Conservation (phyloP, 1,140 invertebrate species). For the Pseudomyrmex cubaensis region DNA sequence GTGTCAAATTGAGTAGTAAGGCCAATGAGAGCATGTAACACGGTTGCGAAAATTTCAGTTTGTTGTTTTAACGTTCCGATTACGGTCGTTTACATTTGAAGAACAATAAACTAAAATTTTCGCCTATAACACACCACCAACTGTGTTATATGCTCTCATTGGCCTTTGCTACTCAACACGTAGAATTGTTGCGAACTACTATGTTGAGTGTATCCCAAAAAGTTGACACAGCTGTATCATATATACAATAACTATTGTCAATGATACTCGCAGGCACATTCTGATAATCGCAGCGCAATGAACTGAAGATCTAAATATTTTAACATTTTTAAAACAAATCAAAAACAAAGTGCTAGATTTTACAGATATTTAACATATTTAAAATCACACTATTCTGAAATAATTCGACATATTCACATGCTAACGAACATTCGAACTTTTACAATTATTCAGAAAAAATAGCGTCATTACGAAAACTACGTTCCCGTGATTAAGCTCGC, state of each 20-base stretch:
- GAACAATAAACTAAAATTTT: too few species aligned
- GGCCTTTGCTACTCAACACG: neutral
- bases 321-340: neutral
- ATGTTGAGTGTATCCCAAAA: neutral
- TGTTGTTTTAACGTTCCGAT: too few species aligned
- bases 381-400: neutral
- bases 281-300: neutral
- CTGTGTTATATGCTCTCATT: too few species aligned
- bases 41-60: too few species aligned
- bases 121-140: too few species aligned
- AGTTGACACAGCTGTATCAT: neutral
- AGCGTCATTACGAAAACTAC: neutral
- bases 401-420: neutral
- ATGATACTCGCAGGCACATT: neutral
- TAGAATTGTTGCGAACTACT: neutral
- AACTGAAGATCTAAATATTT: neutral
- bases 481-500: neutral
- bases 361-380: neutral
- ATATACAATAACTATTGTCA: neutral
- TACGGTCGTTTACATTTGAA: too few species aligned
- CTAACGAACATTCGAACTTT: neutral
- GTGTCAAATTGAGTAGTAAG: too few species aligned
- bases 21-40: too few species aligned
- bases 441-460: conserved; percentile 11
- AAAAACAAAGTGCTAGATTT: neutral